Base-by-base conservation (phyloP, 2,888 invertebrate species). In the Drosophila tanythrix region DNA sequence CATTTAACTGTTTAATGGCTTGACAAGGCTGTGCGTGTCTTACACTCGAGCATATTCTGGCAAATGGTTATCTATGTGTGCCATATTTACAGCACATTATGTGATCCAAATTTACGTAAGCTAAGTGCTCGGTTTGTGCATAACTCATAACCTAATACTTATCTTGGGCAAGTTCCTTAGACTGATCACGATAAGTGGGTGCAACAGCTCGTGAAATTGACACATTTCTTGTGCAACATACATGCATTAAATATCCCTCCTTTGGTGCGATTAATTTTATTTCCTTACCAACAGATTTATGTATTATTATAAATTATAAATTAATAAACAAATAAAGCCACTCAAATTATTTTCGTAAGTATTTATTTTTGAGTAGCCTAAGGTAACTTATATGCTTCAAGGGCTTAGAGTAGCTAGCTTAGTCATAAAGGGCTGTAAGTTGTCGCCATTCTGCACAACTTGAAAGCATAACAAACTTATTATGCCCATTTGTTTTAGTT, bases 401-500 rank as follows among this genome's bases (percentile, higher is more conserved):
- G 27, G 8, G 27, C 48, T 31, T 27, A 56, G 40, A 40, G 35
- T 46, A 40, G 21, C 46, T 4, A 25, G 33, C n/a, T 66, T 51
- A 55, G 56, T 53, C 59, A 67, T 70, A 46, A 68, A 55, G 40
- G 57, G 58, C 57, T 59, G 76, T 43, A 52, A 76, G 60, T 76
- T 56, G 81, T 43, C 48, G 64, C 33, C 58, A 55, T 55, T 62
- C 53, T 59, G 55, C 52, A 56, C 56, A 46, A 81, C 74, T 74
- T 68, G 46, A 52, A 76, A 58, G 84, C 72, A 82, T 84, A 79
- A 74, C 85, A 72, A 84, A 84, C 83, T 74, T 84, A 89, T 88
- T 87, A 79, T 84, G 82, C 33, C 73, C 89, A 83, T 83, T 83
- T 83, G 89, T 89, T 83, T 52, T 38, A 70, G 70, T 38, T 36